Percentiles rank a stretch among this genome's conserved stretches.
Conservation (phyloP, 2,797 vertebrate genomes). For the Lutjanus argentimaculatus region DNA sequence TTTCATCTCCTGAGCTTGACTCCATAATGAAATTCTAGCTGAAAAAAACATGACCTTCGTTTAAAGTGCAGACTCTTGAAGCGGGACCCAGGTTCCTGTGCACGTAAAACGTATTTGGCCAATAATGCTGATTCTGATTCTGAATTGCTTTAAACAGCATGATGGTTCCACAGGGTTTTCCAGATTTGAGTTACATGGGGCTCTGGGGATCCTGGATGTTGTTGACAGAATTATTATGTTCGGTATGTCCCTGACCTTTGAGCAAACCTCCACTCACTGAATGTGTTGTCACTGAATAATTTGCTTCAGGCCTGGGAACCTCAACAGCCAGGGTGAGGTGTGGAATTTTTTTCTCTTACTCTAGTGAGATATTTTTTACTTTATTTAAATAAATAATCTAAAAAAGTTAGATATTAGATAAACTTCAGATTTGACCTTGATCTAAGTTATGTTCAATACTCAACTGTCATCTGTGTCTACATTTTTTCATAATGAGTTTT, state of each 20-base stretch:
- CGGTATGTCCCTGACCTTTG: constrained; percentile 42
- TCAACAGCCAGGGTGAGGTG: not conserved
- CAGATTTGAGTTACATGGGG: constrained; percentile 10
- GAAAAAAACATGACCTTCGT: constrained; percentile 10
- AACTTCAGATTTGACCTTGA: too few species aligned
- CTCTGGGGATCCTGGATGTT: constrained; percentile 3
- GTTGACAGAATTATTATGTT: constrained; percentile 34
- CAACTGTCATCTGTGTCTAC: too few species aligned
- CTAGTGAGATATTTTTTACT: not conserved
- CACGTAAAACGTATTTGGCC: not conserved
- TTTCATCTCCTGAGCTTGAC: not conserved
- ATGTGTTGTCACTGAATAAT: constrained; percentile 52
- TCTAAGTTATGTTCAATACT: too few species aligned
- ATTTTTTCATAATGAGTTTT: too few species aligned
- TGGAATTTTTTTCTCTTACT: not conserved
- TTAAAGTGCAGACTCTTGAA: not conserved
- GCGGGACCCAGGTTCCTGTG: not conserved
- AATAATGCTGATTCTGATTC: not conserved
- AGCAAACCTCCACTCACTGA: constrained; percentile 21
- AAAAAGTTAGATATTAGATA: too few species aligned
- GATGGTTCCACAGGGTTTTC: not conserved
- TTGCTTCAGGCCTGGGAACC: constrained; percentile 28
- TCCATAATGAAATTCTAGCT: not conserved
- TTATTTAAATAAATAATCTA: too few species aligned
- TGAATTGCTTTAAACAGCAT: not conserved